These are phyloP conservation scores for Chaetoderma sp. DNA, from an alignment of 2,888 invertebrate species.

Conservation along the genomic window DNA sequence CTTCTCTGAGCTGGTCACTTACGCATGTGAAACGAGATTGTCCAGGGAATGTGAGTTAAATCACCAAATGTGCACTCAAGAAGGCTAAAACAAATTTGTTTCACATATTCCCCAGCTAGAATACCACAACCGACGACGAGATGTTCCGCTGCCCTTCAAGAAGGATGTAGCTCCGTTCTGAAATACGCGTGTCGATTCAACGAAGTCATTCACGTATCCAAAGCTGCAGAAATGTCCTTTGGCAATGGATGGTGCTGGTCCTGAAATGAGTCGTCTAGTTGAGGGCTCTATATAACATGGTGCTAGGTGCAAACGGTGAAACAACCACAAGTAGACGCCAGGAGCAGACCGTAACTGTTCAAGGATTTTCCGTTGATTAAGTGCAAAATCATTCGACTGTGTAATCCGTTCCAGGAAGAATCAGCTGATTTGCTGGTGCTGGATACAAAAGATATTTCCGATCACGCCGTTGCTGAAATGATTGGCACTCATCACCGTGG, in stretches of 20 bases:
- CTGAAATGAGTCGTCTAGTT: neutral
- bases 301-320: neutral
- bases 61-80: no score
- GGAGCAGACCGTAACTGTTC: neutral
- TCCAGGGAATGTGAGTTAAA: no score
- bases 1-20: no score
- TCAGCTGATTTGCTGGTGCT: neutral
- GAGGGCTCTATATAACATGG: neutral
- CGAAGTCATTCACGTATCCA: no score
- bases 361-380: neutral
- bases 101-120: no score
- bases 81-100: no score
- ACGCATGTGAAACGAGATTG: no score
- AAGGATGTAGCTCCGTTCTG: no score
- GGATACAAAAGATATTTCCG: neutral
- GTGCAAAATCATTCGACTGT: neutral
- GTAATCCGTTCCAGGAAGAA: neutral
- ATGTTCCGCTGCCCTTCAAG: no score
- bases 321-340: neutral
- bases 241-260: neutral
- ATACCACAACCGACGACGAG: no score
- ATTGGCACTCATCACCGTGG: neutral
- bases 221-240: no score
- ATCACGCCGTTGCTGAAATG: neutral
- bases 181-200: no score